Base-by-base conservation (phyloP, 2,113 vertebrate species). In the Seriola aureovittata region DNA sequence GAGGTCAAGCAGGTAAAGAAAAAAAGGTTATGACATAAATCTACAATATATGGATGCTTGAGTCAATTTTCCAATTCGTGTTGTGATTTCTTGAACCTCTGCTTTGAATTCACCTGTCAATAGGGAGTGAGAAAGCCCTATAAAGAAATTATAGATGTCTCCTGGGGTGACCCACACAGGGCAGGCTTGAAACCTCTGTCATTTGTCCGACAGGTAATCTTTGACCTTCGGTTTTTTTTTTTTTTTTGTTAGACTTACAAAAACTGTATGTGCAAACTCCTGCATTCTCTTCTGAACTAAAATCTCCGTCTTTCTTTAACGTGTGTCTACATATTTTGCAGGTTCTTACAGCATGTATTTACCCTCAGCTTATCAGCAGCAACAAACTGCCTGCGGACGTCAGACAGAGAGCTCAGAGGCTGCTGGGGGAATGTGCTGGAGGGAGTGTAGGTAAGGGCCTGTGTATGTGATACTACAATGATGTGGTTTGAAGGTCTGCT, bases 181-280 rank as follows among this genome's bases (percentile, higher is more conserved):
- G 13, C 9, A 10, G 95, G 95, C 8, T 8, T 94, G 38, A 95
- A 94, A 60, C 95, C 94, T 63, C 48, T 95, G 63, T 66, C 95
- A 1, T 96, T 95, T 73, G 80, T 92, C 38, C 88, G 94, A 57
- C 95, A 96, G 93, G 95, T 96, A 86, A 81, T n/a, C 8, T 46
- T 10, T 67, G 48, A 79, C 23, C n/a, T n/a, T n/a, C n/a, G n/a
- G 21, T 14, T 38, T 38, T 38, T 1, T 38, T 38, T 29, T 11
- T 42, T 42, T 42, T 42, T 42, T 42, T 10, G 8, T 36, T 38
- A 67, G 14, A 0, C 36, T 1, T 7, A 9, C 19, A 32, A 44
- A 36, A 25, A 13, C 21, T 29, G 16, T 12, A 12, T 21, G 3
- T 36, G 12, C 54, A 70, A 23, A 32, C 0, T 4, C 23, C 19